Percentiles rank a stretch among this genome's conserved stretches.
Evolutionary conservation across 2,888 invertebrate species (phyloP).

Genomic region (Rhagophthalmus giganteus): DNA sequence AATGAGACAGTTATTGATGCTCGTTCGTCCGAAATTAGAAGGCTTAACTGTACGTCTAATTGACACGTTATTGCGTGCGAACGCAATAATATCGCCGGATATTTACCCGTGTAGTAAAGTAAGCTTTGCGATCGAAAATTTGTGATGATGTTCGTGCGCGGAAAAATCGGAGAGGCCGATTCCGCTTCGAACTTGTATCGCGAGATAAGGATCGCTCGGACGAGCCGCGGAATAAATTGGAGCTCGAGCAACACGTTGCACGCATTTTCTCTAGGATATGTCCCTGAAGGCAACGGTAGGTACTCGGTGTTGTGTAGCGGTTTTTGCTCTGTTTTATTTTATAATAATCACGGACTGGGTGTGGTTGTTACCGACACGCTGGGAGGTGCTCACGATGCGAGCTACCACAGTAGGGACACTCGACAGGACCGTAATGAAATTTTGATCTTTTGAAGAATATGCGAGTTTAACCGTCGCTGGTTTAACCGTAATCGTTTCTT

Average conservation of each 20-base stretch:
- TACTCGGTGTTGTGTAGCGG: slow-evolving; percentile 36
- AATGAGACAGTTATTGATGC: background rate
- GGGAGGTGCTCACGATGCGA: slow-evolving; percentile 39
- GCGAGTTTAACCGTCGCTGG: too few relatives aligned
- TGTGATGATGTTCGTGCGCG: slow-evolving; percentile 12
- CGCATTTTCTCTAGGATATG: slow-evolving; percentile 32
- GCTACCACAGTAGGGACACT: slow-evolving; percentile 36
- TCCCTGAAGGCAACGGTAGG: slow-evolving; percentile 31
- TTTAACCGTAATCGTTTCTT: background rate
- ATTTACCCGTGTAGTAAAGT: too few relatives aligned
- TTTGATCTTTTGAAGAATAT: too few relatives aligned
- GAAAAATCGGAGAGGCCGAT: slow-evolving; percentile 17
- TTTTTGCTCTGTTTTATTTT: slow-evolving; percentile 37
- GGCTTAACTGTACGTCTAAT: too few relatives aligned
- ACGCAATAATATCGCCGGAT: too few relatives aligned
- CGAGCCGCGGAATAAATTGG: slow-evolving; percentile 17
- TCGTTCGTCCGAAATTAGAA: too few relatives aligned
- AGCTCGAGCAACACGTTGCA: slow-evolving; percentile 20
- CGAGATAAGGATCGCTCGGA: slow-evolving; percentile 28
- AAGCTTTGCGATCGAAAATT: slow-evolving; percentile 7
- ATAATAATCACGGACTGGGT: slow-evolving; percentile 40
- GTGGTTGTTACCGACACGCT: slow-evolving; percentile 39
- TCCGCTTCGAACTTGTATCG: slow-evolving; percentile 18
- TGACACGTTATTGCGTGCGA: too few relatives aligned
- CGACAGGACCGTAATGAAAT: slow-evolving; percentile 21